Evolutionary conservation across 2,888 invertebrate genomes (phyloP).

Genomic region (Cephus spinipes): DNA sequence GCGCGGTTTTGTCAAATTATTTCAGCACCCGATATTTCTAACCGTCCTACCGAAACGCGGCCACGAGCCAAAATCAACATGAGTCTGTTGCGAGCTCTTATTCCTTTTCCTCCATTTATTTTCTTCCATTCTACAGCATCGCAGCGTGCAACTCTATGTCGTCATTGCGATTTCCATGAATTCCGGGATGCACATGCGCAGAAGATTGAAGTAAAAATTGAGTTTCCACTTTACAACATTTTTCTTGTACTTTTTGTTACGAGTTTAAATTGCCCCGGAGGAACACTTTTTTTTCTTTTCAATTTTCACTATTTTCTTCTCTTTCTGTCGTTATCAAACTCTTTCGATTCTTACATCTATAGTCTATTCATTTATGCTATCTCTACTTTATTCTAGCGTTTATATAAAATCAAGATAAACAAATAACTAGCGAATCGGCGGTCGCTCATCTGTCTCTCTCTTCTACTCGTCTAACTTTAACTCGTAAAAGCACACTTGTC

Average conservation of each 20-base stretch:
- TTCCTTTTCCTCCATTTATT: slow-evolving; percentile 4
- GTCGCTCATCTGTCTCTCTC: slow-evolving; percentile 15
- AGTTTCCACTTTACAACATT: not conserved
- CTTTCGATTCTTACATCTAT: not conserved
- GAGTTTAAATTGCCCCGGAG: not conserved
- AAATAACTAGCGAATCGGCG: not conserved
- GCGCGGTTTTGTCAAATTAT: slow-evolving; percentile 55
- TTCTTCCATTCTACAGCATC: not conserved
- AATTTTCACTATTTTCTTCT: not conserved
- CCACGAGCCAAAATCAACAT: slow-evolving; percentile 62
- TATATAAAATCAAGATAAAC: not conserved
- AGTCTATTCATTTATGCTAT: not conserved
- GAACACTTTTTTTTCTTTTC: not conserved
- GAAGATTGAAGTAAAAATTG: not conserved
- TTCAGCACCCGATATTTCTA: slow-evolving; percentile 66
- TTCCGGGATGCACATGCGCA: not conserved
- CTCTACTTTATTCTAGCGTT: not conserved
- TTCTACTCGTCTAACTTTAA: slow-evolving; percentile 14
- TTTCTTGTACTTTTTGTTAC: not conserved
- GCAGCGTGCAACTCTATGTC: not conserved
- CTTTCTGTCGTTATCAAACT: not conserved
- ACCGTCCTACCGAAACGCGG: slow-evolving; percentile 57
- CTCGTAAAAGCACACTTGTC: slow-evolving; percentile 1
- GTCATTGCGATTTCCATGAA: not conserved
- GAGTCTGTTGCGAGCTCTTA: not conserved